phyloP scores from a whole-genome alignment of 2,113 vertebrate genomes.

The Eubucco bourcierii region DNA sequence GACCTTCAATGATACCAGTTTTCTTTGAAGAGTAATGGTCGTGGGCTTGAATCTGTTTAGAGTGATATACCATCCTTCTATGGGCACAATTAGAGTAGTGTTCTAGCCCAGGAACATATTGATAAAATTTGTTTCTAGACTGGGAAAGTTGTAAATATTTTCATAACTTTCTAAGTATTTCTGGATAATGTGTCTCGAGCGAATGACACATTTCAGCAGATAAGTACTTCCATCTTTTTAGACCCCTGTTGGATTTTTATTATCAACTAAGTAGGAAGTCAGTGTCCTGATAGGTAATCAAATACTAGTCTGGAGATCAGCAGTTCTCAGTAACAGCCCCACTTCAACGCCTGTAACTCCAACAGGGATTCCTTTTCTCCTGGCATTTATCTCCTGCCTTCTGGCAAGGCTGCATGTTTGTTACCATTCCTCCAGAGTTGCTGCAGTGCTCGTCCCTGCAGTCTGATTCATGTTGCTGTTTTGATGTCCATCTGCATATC shows the following conservation, averaged over 20 bases:
- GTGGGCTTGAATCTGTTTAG: background rate
- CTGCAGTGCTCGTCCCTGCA: background rate
- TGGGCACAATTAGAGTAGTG: background rate
- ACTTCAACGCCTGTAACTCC: background rate
- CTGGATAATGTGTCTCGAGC: background rate
- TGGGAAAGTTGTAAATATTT: background rate
- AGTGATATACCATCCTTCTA: background rate
- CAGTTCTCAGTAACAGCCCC: background rate
- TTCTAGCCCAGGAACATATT: background rate
- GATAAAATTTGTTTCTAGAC: background rate
- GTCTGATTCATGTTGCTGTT: background rate
- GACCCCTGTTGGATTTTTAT: background rate
- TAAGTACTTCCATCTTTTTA: background rate
- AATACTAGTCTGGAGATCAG: rapidly evolving
- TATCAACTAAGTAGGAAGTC: background rate
- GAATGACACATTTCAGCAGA: background rate
- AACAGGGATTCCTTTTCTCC: background rate
- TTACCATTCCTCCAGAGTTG: rapidly evolving
- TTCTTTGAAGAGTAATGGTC: background rate
- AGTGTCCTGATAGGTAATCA: background rate
- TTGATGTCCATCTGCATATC: background rate
- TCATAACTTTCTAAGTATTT: background rate
- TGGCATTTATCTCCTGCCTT: background rate
- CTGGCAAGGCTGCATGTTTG: background rate
- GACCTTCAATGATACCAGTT: background rate